These are phyloP conservation scores for Heteromurus nitidus DNA, from an alignment of 2,888 invertebrate genomes.

Conservation along the genomic window DNA sequence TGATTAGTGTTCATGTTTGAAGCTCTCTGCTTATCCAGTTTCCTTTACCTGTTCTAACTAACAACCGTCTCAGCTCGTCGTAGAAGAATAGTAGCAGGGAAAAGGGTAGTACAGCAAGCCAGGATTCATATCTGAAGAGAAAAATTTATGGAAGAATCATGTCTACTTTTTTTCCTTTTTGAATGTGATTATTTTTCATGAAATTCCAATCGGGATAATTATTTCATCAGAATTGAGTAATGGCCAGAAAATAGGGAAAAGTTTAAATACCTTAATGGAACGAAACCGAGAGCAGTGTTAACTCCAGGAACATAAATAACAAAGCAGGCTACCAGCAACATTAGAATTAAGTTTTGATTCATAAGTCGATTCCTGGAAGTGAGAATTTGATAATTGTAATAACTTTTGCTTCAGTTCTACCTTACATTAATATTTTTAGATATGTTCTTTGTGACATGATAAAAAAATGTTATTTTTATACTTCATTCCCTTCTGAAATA, in stretches of 20 bases:
- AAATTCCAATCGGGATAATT: too few species aligned
- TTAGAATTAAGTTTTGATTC: conserved; percentile 71
- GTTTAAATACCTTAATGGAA: background rate
- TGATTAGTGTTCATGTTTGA: too few species aligned
- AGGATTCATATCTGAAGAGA: background rate
- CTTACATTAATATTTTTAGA: too few species aligned
- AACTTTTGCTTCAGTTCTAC: too few species aligned
- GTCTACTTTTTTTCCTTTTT: too few species aligned
- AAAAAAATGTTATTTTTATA: conserved; percentile 64
- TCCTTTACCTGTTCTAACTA: background rate
- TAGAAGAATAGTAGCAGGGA: background rate
- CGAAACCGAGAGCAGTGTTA: conserved; percentile 4
- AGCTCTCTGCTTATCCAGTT: background rate
- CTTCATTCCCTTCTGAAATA: conserved; percentile 75
- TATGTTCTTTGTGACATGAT: background rate
- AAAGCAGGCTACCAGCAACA: conserved; percentile 67
- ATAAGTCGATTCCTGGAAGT: conserved; percentile 70
- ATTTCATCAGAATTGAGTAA: too few species aligned
- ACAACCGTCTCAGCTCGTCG: conserved; percentile 15
- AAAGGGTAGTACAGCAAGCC: conserved; percentile 16
- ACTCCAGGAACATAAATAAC: conserved; percentile 71
- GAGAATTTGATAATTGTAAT: too few species aligned
- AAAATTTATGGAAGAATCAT: too few species aligned
- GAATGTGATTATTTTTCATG: too few species aligned
- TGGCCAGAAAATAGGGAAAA: too few species aligned